Conservation (phyloP, 2,888 invertebrate genomes). For the Campoplex nolae region DNA sequence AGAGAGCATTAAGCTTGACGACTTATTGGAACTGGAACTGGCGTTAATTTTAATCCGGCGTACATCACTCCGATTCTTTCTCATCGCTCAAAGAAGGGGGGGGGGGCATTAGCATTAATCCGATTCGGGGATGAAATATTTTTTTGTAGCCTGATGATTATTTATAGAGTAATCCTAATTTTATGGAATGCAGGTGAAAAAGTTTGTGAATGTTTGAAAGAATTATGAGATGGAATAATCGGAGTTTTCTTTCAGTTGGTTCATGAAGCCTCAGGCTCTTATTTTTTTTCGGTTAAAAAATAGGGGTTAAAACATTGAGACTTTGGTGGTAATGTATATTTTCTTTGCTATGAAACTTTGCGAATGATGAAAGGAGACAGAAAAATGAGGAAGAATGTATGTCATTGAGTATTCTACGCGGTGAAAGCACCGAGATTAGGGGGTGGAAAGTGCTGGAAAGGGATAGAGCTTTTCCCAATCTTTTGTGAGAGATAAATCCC, state of each 20-base stretch:
- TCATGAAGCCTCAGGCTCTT: not conserved
- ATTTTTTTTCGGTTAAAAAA: not conserved
- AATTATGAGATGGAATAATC: not conserved
- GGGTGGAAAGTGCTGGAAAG: not conserved
- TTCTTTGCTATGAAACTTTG: not conserved
- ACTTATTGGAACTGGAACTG: conserved; percentile 51
- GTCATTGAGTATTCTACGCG: not conserved
- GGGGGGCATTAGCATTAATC: conserved; percentile 47
- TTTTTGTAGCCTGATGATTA: not conserved
- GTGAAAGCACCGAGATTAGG: not conserved
- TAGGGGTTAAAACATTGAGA: not conserved
- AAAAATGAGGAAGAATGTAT: not conserved
- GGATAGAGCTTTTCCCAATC: conserved; percentile 17
- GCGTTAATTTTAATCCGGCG: conserved; percentile 68
- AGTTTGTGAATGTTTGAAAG: not conserved
- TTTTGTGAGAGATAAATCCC: conserved; percentile 35
- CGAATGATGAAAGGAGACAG: not conserved
- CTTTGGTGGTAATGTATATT: not conserved
- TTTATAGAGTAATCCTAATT: conserved; percentile 1
- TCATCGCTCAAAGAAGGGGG: not conserved
- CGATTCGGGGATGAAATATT: conserved; percentile 48
- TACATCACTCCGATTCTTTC: conserved; percentile 61
- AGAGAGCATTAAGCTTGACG: conserved; percentile 52
- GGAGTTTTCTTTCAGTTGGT: not conserved
- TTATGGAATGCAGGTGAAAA: not conserved